Conservation (phyloP, 2,113 vertebrate genomes). For the Sminthopsis crassicaudata region DNA sequence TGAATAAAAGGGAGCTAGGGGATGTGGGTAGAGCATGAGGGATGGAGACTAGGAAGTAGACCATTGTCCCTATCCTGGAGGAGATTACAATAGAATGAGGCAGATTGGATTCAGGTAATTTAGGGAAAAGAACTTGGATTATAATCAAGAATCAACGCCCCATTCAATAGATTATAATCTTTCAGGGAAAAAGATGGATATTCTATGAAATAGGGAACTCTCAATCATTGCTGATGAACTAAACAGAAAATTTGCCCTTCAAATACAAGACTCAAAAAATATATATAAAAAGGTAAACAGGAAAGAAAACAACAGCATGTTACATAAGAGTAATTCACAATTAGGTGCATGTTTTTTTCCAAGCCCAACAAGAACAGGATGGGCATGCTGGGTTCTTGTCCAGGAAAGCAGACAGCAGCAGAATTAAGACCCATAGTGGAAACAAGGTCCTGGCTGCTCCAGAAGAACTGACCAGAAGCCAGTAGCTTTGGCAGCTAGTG, state of each 20-base stretch:
- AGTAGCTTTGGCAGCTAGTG: background rate
- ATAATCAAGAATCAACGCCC: too few species aligned
- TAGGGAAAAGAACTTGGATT: too few species aligned
- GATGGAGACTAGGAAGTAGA: background rate
- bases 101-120: background rate
- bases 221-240: too few species aligned
- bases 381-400: background rate
- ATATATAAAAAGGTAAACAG: too few species aligned
- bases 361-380: background rate
- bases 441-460: background rate
- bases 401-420: background rate
- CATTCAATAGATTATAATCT: too few species aligned
- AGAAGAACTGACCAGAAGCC: background rate
- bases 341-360: background rate
- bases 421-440: background rate
- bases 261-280: too few species aligned
- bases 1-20: background rate
- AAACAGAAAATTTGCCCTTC: too few species aligned
- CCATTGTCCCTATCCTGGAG: background rate
- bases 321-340: background rate
- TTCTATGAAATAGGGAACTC: too few species aligned
- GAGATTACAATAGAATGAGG: background rate
- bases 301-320: too few species aligned
- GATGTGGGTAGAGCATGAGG: background rate
- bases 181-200: too few species aligned